Evolutionary conservation across 92 coral and sea anemone genomes (phyloP).

Genomic region (Umimayanthus chanpuru): DNA sequence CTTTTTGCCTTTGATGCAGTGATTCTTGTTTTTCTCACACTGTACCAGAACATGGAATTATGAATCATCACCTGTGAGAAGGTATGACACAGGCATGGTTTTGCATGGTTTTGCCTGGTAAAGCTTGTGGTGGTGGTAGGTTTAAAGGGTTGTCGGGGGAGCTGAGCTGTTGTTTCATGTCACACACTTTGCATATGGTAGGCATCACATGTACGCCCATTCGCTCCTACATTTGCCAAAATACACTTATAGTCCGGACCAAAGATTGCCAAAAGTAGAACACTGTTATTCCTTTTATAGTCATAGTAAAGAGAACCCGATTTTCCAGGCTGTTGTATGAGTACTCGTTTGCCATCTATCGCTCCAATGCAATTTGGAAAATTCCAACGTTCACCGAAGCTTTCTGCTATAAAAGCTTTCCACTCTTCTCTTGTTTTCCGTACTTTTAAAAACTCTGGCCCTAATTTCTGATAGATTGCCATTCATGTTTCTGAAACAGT

Average conservation of each 20-base stretch:
- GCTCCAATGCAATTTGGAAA: background rate
- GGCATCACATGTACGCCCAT: conserved; percentile 13
- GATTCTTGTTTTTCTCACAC: conserved; percentile 57
- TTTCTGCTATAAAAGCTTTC: no score
- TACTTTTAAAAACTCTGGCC: no score
- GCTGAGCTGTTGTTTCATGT: background rate
- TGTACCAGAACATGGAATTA: conserved; percentile 54
- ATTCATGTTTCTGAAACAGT: no score
- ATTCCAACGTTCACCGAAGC: background rate
- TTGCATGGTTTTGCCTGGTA: background rate
- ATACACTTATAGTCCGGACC: conserved; percentile 1
- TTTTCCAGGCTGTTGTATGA: background rate
- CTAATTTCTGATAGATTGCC: no score
- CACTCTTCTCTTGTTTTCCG: no score
- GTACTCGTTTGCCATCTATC: background rate
- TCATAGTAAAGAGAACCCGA: background rate
- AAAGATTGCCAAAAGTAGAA: background rate
- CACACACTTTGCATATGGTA: background rate
- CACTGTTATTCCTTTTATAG: conserved; percentile 11
- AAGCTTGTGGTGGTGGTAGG: background rate
- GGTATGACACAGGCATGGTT: background rate
- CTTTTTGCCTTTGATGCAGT: conserved; percentile 70
- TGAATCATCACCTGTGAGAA: background rate
- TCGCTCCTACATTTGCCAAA: background rate
- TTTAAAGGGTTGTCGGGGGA: background rate